A percentile compares a stretch with the other conserved stretches of the same genome.
Conservation (phyloP, 1,140 invertebrate genomes). For the Trachymyrmex cornetzi region DNA sequence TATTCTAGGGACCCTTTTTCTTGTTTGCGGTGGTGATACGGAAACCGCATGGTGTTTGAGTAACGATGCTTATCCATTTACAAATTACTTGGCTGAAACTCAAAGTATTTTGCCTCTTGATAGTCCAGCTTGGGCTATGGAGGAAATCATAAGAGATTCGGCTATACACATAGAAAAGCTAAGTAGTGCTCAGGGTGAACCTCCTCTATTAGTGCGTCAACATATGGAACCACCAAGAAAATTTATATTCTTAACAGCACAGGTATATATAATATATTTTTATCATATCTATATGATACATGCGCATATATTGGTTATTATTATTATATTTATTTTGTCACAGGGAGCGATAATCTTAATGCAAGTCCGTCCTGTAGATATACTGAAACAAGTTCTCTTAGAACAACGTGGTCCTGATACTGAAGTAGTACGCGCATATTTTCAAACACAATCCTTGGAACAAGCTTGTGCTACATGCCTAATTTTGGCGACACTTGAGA, state of each 20-base stretch:
- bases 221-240: conserved; percentile 91
- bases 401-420: conserved; percentile 94
- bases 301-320: background rate
- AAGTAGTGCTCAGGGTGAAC: conserved; percentile 83
- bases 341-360: conserved; percentile 94
- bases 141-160: conserved; percentile 88
- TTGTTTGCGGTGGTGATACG: conserved; percentile 88
- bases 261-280: conserved; percentile 84
- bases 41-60: conserved; percentile 92
- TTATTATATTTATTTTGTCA: conserved; percentile 42
- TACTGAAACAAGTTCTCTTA: conserved; percentile 92
- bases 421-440: conserved; percentile 94
- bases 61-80: conserved; percentile 90
- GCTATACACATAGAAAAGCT: conserved; percentile 84
- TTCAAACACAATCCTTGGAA: conserved; percentile 92
- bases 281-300: background rate
- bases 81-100: conserved; percentile 90
- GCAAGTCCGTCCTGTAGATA: conserved; percentile 95
- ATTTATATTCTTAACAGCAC: conserved; percentile 95
- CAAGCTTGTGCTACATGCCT: conserved; percentile 96
- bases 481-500: conserved; percentile 93
- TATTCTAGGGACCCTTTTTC: conserved; percentile 88
- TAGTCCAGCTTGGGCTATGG: conserved; percentile 94
- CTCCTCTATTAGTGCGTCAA: conserved; percentile 91
- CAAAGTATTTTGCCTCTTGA: conserved; percentile 93